Percentiles rank a stretch among this genome's conserved stretches.
These are phyloP conservation scores for Diarsia mendica DNA, from an alignment of 2,888 invertebrate species.

Conservation along the genomic window DNA sequence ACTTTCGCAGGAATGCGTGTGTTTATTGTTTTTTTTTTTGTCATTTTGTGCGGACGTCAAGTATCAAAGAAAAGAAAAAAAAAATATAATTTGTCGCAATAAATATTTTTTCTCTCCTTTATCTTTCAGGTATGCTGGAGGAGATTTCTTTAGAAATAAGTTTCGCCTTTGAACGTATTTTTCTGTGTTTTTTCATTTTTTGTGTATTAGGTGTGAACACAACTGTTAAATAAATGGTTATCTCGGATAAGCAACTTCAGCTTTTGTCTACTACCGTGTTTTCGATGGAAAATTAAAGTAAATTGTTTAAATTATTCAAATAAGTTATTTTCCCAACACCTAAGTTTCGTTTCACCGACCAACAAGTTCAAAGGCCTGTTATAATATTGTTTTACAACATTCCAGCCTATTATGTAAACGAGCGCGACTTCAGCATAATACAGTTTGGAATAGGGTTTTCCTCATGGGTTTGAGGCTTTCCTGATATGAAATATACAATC, in stretches of 20 bases:
- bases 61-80: too few relatives aligned
- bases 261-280: background rate
- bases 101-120: too few relatives aligned
- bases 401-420: background rate
- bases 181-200: too few relatives aligned
- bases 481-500: conserved; percentile 26
- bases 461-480: background rate
- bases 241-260: background rate
- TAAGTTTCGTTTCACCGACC: background rate
- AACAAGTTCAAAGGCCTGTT: background rate
- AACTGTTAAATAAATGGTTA: too few relatives aligned
- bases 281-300: background rate
- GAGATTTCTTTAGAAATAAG: too few relatives aligned
- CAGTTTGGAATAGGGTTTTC: conserved; percentile 7
- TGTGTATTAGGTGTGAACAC: too few relatives aligned
- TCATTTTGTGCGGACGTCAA: too few relatives aligned
- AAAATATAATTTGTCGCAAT: too few relatives aligned
- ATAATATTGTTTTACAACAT: conserved; percentile 1
- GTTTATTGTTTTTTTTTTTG: too few relatives aligned
- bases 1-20: too few relatives aligned
- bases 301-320: background rate
- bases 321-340: background rate
- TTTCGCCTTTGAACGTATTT: too few relatives aligned
- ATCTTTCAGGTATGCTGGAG: too few relatives aligned
- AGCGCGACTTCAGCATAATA: background rate